phyloP scores from a whole-genome alignment of 2,797 vertebrate species.

The Chanos chanos region DNA sequence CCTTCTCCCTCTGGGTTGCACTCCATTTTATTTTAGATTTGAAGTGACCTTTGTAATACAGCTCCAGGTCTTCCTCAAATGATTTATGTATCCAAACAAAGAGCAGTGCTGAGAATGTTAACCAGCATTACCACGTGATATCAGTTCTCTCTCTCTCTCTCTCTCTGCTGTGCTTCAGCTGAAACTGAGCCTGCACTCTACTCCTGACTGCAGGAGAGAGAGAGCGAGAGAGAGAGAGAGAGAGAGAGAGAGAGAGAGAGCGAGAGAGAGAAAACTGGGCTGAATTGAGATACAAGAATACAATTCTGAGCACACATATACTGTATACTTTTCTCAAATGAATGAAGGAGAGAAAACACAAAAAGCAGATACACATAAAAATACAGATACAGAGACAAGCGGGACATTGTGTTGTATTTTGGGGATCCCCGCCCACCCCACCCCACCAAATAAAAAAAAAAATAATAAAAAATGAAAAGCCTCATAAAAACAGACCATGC shows the following conservation, averaged over 20 bases:
- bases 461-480: too few species aligned
- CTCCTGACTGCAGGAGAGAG: conserved; percentile 7
- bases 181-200: not conserved
- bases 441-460: too few species aligned
- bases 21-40: conserved; percentile 53
- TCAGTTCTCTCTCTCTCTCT: too few species aligned
- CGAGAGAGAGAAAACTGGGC: not conserved
- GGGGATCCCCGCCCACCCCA: too few species aligned
- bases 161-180: not conserved
- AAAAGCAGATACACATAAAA: not conserved
- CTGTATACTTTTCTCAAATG: too few species aligned
- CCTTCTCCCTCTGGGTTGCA: conserved; percentile 43
- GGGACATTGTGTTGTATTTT: too few species aligned
- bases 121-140: conserved; percentile 17
- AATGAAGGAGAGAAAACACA: too few species aligned
- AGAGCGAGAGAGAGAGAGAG: conserved; percentile 1
- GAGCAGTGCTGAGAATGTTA: conserved; percentile 44
- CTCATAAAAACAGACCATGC: too few species aligned
- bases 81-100: conserved; percentile 54
- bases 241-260: not conserved
- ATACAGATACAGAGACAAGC: too few species aligned
- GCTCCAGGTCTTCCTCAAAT: conserved; percentile 47
- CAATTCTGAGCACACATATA: too few species aligned
- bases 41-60: conserved; percentile 52
- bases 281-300: not conserved